Evolutionary conservation across 2,888 invertebrate genomes (phyloP), one percentile per base, ranked within the genome.

Genomic region (Drosophila prolongata): DNA sequence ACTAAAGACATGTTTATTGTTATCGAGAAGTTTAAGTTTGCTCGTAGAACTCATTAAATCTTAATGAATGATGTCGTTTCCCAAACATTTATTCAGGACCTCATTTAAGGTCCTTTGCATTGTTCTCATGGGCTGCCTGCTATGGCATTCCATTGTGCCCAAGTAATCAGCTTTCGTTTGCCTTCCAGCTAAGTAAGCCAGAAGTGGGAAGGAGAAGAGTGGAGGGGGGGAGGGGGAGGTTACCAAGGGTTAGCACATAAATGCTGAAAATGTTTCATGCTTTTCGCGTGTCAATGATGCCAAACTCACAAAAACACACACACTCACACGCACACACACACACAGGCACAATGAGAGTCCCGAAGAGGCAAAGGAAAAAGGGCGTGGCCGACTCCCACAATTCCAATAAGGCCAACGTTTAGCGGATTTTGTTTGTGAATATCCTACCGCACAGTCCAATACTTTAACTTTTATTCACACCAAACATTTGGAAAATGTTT

Each of bases 261-360:
- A 79, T 72, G 78, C 37, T 70, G 53, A 74, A 74, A 77, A 76
- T 76, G 50, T 76, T 80, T 70, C 72, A 71, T 71, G 68, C 61
- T 76, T 61, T 61, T 70, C 59, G 67, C 69, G 76, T 76, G 71
- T 76, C 76, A 77, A 71, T 75, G 64, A 75, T 70, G 62, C 67
- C 38, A 52, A 24, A 37, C 34, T 24, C 47, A 46, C 46, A 61
- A 37, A 69, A 46, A 59, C 34, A 49, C 47, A 50, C 54, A 60
- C 44, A n/a, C 42, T 58, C 44, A n/a, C 42, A 54, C 13, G 13
- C 16, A n/a, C 37, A 38, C n/a, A 6, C 38, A 38, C 38, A 35
- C 24, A 24, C 24, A 4, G 24, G 24, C 24, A 24, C 24, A 24
- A 24, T 24, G 30, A 1, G 14, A 13, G 11, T 16, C 5, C 14